phyloP scores from a whole-genome alignment of 2,888 invertebrate genomes.

The Caenorhabditis sp. region DNA sequence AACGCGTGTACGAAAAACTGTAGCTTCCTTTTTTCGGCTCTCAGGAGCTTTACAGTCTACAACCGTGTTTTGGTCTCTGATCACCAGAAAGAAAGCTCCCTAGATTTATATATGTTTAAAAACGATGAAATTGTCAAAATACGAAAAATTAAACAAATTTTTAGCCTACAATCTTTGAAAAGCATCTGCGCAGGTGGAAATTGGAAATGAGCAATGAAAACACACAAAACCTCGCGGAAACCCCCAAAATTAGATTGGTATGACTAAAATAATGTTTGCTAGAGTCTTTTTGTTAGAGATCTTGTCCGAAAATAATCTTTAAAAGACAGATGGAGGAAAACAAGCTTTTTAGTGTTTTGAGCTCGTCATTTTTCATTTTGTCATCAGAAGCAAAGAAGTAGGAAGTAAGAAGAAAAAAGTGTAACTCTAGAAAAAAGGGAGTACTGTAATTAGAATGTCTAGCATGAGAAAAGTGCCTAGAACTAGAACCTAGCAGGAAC shows the following conservation, averaged over 20 bases:
- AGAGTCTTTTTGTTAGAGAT: neutral
- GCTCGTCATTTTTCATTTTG: too few relatives aligned
- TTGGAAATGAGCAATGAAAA: neutral
- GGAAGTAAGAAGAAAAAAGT: neutral
- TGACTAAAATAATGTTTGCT: neutral
- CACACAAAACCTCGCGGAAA: neutral
- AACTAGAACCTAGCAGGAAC: too few relatives aligned
- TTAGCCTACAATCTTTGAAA: conserved; percentile 3
- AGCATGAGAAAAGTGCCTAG: too few relatives aligned
- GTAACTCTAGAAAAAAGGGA: neutral
- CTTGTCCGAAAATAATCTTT: neutral
- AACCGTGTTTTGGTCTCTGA: conserved; percentile 33
- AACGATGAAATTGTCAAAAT: conserved; percentile 31
- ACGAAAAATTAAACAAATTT: neutral
- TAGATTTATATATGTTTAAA: too few relatives aligned
- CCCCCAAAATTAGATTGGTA: neutral
- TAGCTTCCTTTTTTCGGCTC: too few relatives aligned
- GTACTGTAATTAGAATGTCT: neutral
- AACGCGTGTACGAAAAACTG: neutral
- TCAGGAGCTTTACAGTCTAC: neutral
- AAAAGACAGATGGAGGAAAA: too few relatives aligned
- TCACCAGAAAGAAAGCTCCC: conserved; percentile 17
- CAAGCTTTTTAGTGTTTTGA: too few relatives aligned
- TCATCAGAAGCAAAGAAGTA: too few relatives aligned
- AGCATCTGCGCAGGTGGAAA: conserved; percentile 16